These are phyloP conservation scores for Cercopithecus mona DNA, from an alignment of 2,113 vertebrate species.

Conservation along the genomic window DNA sequence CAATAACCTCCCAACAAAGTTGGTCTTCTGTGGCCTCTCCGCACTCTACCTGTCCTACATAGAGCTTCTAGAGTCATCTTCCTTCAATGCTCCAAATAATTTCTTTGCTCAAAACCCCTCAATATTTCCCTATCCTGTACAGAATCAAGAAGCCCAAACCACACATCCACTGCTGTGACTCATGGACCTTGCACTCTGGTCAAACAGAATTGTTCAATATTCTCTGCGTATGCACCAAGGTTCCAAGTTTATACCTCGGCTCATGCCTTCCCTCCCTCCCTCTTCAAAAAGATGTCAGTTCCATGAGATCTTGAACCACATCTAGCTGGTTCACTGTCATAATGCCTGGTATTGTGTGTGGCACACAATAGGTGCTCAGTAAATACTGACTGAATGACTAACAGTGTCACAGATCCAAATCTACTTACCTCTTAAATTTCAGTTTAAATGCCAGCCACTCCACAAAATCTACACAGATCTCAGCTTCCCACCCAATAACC, in stretches of 20 bases:
- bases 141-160: background rate
- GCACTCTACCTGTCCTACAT: background rate
- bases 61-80: slow-evolving; percentile 6
- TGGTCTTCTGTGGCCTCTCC: background rate
- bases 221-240: background rate
- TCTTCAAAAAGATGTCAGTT: background rate
- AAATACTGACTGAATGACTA: background rate
- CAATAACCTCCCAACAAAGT: background rate
- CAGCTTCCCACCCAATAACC: background rate
- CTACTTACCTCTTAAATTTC: slow-evolving; percentile 41
- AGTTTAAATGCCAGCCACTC: background rate
- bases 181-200: background rate
- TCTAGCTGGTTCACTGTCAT: background rate
- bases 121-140: background rate
- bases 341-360: background rate
- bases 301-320: background rate
- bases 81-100: background rate
- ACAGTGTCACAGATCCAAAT: background rate
- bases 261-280: background rate
- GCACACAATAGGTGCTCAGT: background rate
- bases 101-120: background rate
- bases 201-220: background rate
- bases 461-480: background rate
- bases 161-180: background rate
- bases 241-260: background rate